Conservation (phyloP, 2,888 invertebrate species). For the Machimus atricapillus region DNA sequence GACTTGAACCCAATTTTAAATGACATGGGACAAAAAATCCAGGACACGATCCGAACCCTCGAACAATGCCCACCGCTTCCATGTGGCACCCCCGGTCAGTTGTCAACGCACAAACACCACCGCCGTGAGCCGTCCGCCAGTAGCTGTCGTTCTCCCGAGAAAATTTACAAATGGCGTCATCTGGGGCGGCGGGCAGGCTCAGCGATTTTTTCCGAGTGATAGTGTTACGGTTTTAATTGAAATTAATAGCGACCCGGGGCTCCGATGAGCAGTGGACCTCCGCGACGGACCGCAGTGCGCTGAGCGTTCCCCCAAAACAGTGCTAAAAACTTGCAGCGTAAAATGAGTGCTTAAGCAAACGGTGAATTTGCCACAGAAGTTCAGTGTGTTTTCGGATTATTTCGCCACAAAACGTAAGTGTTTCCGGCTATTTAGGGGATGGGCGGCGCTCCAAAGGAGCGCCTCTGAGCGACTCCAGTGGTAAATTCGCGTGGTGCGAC, state of each 20-base stretch:
- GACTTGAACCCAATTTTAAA: neutral
- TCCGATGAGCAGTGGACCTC: neutral
- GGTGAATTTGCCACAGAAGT: neutral
- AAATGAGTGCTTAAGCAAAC: conserved; percentile 12
- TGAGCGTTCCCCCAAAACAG: neutral
- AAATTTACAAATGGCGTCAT: conserved; percentile 43
- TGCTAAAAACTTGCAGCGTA: neutral
- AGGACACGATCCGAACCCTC: neutral
- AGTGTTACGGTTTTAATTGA: conserved; percentile 5
- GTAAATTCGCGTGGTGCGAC: neutral
- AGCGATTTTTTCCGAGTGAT: conserved; percentile 21
- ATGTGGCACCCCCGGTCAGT: neutral
- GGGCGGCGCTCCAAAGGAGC: neutral
- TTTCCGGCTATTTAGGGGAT: neutral
- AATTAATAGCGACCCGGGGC: neutral
- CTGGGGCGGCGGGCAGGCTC: conserved; percentile 38
- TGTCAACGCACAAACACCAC: neutral
- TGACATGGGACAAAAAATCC: neutral
- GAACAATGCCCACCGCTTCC: neutral
- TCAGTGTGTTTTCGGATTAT: conserved; percentile 22
- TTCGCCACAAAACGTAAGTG: conserved; percentile 31
- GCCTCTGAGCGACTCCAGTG: neutral
- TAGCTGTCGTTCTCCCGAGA: conserved; percentile 25
- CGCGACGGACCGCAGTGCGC: neutral
- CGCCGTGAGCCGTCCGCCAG: neutral